These are phyloP conservation scores for Sitta europaea DNA, from an alignment of 2,113 vertebrate genomes.

Conservation along the genomic window DNA sequence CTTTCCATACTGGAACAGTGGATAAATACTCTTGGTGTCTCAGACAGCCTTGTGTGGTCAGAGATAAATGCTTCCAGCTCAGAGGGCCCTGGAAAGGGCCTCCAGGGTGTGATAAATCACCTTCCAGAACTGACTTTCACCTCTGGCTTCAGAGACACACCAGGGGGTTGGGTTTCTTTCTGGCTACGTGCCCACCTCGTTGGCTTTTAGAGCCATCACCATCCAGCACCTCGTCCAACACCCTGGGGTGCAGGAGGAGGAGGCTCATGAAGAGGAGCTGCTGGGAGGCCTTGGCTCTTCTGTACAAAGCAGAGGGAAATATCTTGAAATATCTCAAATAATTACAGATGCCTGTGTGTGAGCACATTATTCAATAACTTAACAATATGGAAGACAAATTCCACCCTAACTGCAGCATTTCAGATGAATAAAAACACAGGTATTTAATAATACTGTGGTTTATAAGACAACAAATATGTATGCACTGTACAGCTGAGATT, in stretches of 20 bases:
- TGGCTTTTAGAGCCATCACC: not conserved
- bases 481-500: not conserved
- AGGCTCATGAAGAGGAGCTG: accelerated
- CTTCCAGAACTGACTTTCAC: not conserved
- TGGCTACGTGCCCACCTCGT: not conserved
- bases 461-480: not conserved
- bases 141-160: not conserved
- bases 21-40: not conserved
- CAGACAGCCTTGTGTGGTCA: not conserved
- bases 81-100: not conserved
- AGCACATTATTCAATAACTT: not conserved
- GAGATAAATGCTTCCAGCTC: not conserved
- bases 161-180: not conserved
- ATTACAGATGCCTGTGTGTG: not conserved
- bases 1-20: not conserved
- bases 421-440: not conserved
- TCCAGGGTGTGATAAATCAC: not conserved
- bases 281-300: not conserved
- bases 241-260: too few species aligned
- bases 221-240: not conserved
- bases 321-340: not conserved
- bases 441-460: not conserved
- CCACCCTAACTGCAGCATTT: not conserved
- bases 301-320: not conserved
- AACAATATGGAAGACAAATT: not conserved